Evolutionary conservation across 2,797 vertebrate species (phyloP).

Genomic region (Pipistrellus kuhlii): DNA sequence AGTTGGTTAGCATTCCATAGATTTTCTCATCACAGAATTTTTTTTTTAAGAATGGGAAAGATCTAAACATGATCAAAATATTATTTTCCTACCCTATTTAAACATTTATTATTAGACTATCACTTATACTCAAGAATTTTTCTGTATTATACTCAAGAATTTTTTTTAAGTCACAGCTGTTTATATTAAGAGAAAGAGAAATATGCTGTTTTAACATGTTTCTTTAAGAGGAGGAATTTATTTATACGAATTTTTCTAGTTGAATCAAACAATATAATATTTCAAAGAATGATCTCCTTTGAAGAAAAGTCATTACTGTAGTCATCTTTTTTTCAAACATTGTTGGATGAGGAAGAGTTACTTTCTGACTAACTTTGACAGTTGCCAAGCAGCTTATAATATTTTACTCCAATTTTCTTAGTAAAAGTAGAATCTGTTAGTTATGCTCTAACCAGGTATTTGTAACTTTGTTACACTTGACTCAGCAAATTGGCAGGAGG

Average conservation of each 20-base stretch:
- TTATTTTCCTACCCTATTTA: not conserved
- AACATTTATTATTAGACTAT: not conserved
- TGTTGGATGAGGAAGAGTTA: conserved; percentile 8
- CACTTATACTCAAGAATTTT: not conserved
- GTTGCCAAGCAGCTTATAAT: not conserved
- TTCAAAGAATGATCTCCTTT: conserved; percentile 46
- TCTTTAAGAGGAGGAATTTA: conserved; percentile 43
- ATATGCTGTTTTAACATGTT: conserved; percentile 50
- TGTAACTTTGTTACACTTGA: not conserved
- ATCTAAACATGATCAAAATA: not conserved
- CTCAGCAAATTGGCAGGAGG: not conserved
- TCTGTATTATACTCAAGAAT: not conserved
- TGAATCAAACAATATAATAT: conserved; percentile 2
- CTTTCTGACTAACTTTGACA: conserved; percentile 32
- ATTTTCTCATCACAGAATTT: not conserved
- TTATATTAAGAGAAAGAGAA: conserved; percentile 34
- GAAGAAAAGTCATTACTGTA: not conserved
- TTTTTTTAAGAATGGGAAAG: conserved; percentile 41
- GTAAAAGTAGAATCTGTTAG: conserved; percentile 12
- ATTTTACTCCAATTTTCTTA: conserved; percentile 14
- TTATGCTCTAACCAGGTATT: not conserved
- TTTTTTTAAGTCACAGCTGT: not conserved
- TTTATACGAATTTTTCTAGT: conserved; percentile 38
- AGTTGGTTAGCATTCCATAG: not conserved
- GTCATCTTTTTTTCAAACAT: not conserved